phyloP scores from a whole-genome alignment of 1,140 invertebrate species.

The Musca vetustissima region DNA sequence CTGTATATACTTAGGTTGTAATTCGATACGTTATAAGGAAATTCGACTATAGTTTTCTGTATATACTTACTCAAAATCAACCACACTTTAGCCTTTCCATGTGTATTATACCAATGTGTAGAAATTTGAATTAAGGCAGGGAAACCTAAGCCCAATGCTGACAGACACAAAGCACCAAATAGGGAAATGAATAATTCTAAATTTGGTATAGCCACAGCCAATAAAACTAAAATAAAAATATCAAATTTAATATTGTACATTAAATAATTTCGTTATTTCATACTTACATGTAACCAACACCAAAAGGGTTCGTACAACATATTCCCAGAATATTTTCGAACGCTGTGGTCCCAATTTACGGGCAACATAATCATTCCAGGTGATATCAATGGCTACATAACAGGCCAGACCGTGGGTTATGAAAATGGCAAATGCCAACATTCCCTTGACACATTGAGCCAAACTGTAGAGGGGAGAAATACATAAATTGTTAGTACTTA shows the following conservation, averaged over 20 bases:
- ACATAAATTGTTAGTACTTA: neutral
- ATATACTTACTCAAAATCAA: conserved; percentile 36
- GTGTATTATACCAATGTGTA: conserved; percentile 65
- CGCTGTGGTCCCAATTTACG: conserved; percentile 49
- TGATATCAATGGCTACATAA: conserved; percentile 84
- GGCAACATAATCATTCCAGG: conserved; percentile 71
- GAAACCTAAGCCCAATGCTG: conserved; percentile 82
- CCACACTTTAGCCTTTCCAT: conserved; percentile 49
- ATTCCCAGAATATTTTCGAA: conserved; percentile 65
- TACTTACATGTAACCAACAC: conserved; percentile 80
- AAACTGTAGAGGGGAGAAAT: conserved; percentile 55
- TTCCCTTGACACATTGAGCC: conserved; percentile 70
- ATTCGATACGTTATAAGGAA: too few species aligned
- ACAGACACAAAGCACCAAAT: conserved; percentile 83
- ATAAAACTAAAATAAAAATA: conserved; percentile 61
- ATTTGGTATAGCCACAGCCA: conserved; percentile 78
- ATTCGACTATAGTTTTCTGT: too few species aligned
- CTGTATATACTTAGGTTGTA: too few species aligned
- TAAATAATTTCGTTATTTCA: too few species aligned
- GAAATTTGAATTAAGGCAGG: conserved; percentile 80
- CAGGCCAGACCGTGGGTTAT: conserved; percentile 80
- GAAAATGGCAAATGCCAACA: conserved; percentile 77
- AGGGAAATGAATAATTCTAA: conserved; percentile 88
- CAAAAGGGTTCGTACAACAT: conserved; percentile 65
- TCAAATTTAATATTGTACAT: neutral